These are phyloP conservation scores for Spheniscus humboldti DNA, from an alignment of 2,797 vertebrate species.

Conservation along the genomic window DNA sequence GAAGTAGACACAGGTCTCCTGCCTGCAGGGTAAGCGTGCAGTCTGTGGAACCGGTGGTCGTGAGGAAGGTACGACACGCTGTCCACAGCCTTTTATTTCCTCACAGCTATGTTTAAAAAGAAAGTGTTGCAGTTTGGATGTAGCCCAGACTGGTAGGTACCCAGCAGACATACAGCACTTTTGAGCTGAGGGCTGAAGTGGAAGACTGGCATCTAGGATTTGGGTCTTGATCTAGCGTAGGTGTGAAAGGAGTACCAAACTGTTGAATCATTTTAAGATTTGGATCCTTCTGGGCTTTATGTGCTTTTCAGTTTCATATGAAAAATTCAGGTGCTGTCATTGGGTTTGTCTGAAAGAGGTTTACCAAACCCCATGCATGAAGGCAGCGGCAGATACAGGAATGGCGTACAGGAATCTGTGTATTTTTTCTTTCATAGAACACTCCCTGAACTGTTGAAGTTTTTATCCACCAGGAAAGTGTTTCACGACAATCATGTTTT, in stretches of 20 bases:
- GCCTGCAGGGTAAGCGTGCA: neutral
- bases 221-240: neutral
- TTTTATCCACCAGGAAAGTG: neutral
- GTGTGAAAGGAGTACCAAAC: neutral
- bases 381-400: accelerated
- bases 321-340: neutral
- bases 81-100: neutral
- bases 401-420: neutral
- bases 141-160: neutral
- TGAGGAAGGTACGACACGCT: neutral
- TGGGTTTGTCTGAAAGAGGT: neutral
- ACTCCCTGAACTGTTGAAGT: neutral
- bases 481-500: neutral
- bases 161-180: neutral
- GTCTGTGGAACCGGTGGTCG: neutral
- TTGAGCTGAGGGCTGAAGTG: neutral
- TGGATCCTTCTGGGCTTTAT: neutral
- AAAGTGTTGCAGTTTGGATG: neutral
- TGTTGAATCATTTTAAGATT: neutral
- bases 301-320: neutral
- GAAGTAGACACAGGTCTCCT: neutral
- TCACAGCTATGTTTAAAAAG: neutral
- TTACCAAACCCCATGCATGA: neutral
- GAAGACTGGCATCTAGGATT: neutral
- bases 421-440: neutral